Base-by-base conservation (phyloP, 2,113 vertebrate genomes). In the Anolis carolinensis region DNA sequence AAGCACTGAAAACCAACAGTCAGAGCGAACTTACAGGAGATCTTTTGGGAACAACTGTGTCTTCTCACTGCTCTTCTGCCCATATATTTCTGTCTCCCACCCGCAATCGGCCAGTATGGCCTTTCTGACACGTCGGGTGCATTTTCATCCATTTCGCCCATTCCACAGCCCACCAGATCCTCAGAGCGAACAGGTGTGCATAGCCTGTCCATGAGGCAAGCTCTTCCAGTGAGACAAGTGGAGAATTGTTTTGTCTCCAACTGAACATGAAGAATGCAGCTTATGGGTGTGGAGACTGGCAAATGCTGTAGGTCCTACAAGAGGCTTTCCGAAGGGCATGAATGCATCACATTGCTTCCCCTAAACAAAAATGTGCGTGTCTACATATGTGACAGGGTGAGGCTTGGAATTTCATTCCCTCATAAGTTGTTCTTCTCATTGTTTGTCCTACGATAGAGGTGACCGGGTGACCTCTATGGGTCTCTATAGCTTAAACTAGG, bases 111-210 rank as follows among this genome's bases (percentile, higher is more conserved):
- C 70, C 90, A 27, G 25, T 27, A 71, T 23, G 62, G 21, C 39
- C 18, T 85, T 48, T n/a, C 83, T 0, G 0, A 72, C 27, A 36
- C 0, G 0, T 67, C 34, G 88, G 71, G 76, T 0, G 0, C 62
- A n/a, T 76, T 84, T 82, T 0, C 0, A 2, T 1, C 30, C 32
- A 3, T 70, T 86, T 62, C 70, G 50, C 79, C 91, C 81, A 4
- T 4, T 81, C 89, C 14, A 30, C 5, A 59, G 82, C 70, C 36
- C 89, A 52, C 21, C 0, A 0, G 59, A 68, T 7, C 79, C 73
- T 89, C 44, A 20, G 50, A 86, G 77, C 84, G 89, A 91, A 92
- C 93, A 95, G 92, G 92, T 95, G 93, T 85, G 90, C 80, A 95
- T 88, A 92, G 85, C 86, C 87, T 82, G 16, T 68, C 88, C 8